phyloP scores from a whole-genome alignment of 2,113 vertebrate genomes.

The Corvus hawaiiensis region DNA sequence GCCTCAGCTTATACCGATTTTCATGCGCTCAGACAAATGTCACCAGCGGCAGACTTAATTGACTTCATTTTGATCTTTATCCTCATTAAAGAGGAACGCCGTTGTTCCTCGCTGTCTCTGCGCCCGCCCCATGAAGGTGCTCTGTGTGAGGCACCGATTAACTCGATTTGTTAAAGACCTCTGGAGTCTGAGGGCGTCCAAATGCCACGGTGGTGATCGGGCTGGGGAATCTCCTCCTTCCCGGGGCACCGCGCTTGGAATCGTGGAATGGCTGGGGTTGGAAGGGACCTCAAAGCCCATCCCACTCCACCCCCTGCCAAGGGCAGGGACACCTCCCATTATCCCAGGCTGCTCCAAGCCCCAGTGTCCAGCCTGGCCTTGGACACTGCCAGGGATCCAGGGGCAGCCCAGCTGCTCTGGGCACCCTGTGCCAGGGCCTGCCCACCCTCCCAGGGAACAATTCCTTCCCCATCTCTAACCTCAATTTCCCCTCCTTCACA shows the following conservation, averaged over 20 bases:
- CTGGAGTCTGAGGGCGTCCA: background rate
- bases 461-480: background rate
- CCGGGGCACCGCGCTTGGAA: background rate
- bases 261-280: background rate
- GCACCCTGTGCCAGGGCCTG: background rate
- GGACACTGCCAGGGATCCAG: background rate
- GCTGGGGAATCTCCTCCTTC: background rate
- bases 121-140: background rate
- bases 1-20: background rate
- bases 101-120: background rate
- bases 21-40: background rate
- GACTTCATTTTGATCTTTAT: background rate
- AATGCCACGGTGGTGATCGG: background rate
- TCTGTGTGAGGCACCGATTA: background rate
- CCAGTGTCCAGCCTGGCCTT: fast-evolving
- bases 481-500: background rate
- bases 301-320: fast-evolving
- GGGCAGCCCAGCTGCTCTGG: background rate
- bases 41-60: background rate
- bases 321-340: background rate
- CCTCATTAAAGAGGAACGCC: background rate
- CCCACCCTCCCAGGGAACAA: background rate
- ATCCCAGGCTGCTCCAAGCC: background rate
- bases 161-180: background rate
- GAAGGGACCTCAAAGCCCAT: background rate